These are phyloP conservation scores for Tiaroga cobitis DNA, from an alignment of 2,797 vertebrate species.

Conservation along the genomic window DNA sequence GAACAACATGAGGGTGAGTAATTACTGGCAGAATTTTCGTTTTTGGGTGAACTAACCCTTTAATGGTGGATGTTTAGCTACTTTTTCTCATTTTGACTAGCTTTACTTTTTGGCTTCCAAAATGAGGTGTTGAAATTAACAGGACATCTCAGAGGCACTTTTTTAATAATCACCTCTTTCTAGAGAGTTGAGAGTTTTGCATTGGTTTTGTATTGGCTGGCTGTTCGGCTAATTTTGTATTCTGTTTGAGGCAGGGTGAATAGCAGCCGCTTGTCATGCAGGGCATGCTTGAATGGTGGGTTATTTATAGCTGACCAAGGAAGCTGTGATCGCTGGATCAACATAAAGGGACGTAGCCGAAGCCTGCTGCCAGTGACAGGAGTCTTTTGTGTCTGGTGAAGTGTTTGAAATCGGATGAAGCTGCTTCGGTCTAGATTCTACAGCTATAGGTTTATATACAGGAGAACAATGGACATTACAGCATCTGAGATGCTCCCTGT, in stretches of 20 bases:
- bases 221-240: not conserved
- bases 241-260: slow-evolving; percentile 22
- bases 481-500: not conserved
- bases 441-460: slow-evolving; percentile 7
- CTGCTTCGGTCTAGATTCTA: slow-evolving; percentile 9
- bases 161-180: not conserved
- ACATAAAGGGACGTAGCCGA: slow-evolving; percentile 52
- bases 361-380: slow-evolving; percentile 39
- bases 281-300: slow-evolving; percentile 69
- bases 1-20: too few species aligned
- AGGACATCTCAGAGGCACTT: not conserved
- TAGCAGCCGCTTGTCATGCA: slow-evolving; percentile 58
- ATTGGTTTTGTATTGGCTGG: not conserved
- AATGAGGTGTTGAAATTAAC: not conserved
- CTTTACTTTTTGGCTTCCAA: not conserved
- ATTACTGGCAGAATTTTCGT: too few species aligned
- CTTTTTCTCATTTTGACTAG: not conserved
- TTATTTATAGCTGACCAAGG: slow-evolving; percentile 73
- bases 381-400: slow-evolving; percentile 14
- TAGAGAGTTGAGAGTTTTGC: not conserved
- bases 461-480: not conserved
- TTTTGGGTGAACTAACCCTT: too few species aligned
- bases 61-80: not conserved
- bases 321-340: slow-evolving; percentile 64
- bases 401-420: slow-evolving; percentile 24